Evolutionary conservation across 2,113 vertebrate species (phyloP).

Genomic region (Mobula birostris): DNA sequence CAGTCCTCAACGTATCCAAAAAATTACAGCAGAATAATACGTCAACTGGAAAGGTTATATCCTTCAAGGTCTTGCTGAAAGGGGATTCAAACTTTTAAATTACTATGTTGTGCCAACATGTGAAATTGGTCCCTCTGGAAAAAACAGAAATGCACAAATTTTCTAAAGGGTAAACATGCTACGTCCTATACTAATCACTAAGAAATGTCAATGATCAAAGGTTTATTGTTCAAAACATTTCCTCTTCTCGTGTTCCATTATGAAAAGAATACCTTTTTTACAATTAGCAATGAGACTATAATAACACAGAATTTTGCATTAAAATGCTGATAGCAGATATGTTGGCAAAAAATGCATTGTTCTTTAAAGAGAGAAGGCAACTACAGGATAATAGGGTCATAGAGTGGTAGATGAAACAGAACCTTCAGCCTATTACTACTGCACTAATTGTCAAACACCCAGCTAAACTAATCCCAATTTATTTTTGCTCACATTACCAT

Average conservation of each 20-base stretch:
- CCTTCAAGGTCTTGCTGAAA: background rate
- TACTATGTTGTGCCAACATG: background rate
- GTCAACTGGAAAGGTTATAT: background rate
- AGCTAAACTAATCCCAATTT: too few relatives aligned
- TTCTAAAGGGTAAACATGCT: background rate
- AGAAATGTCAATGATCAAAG: background rate
- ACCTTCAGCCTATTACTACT: too few relatives aligned
- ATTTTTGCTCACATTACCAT: too few relatives aligned
- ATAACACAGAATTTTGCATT: background rate
- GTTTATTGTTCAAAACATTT: background rate
- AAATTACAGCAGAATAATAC: background rate
- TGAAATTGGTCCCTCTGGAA: background rate
- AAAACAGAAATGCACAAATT: background rate
- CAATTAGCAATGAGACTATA: background rate
- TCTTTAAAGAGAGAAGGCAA: background rate
- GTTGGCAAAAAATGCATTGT: background rate
- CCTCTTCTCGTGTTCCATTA: background rate
- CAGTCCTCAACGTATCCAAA: background rate
- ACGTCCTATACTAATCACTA: background rate
- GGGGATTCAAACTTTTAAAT: background rate
- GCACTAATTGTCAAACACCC: too few relatives aligned
- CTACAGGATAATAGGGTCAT: background rate
- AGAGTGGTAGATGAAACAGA: too few relatives aligned
- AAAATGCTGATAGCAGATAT: background rate
- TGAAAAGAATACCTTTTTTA: background rate